Conservation (phyloP, 2,113 vertebrate species). For the Trogon surrucura region DNA sequence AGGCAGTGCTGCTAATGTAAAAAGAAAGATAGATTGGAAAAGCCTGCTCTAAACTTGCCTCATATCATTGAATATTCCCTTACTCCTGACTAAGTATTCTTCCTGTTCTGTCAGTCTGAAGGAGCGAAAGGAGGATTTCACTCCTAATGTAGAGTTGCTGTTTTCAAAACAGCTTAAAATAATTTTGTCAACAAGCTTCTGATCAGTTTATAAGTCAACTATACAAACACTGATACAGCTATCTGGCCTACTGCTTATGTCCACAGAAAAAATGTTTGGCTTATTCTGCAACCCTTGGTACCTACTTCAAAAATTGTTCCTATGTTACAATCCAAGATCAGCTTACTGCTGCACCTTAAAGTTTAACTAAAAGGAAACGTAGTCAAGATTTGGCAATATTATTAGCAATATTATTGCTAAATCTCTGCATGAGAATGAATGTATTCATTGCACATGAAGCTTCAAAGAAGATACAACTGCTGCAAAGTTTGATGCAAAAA, state of each 20-base stretch:
- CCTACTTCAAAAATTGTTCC: neutral
- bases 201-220: neutral
- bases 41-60: neutral
- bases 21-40: neutral
- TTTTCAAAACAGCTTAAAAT: neutral
- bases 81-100: neutral
- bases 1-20: neutral
- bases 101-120: neutral
- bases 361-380: neutral
- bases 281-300: neutral
- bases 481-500: neutral
- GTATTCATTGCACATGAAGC: neutral
- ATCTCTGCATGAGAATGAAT: neutral
- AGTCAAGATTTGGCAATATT: neutral
- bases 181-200: neutral
- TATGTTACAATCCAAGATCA: neutral
- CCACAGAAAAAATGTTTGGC: neutral
- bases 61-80: neutral
- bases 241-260: neutral
- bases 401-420: neutral
- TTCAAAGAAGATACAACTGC: too few relatives aligned
- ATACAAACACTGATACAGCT: neutral
- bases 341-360: neutral
- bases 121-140: neutral
- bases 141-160: neutral